phyloP scores from a whole-genome alignment of 1,140 invertebrate genomes.

The Bombyx mandarina region DNA sequence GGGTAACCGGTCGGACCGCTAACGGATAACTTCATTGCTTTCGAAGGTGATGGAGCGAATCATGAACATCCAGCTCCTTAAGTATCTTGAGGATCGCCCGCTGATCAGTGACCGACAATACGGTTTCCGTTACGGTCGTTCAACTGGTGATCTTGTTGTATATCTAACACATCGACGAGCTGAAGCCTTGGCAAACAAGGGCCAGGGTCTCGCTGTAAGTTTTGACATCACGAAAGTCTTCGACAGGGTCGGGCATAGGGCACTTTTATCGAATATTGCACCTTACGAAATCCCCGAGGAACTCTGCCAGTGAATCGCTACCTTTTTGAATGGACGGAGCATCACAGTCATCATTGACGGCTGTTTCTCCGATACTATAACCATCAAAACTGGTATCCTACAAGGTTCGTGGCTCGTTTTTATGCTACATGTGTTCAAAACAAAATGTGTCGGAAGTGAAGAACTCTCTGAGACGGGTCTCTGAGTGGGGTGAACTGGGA shows the following conservation, averaged over 20 bases:
- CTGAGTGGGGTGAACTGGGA: no score
- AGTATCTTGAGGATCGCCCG: slow-evolving; percentile 12
- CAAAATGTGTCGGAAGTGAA: no score
- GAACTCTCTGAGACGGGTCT: no score
- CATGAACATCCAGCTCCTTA: slow-evolving; percentile 13
- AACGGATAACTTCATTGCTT: not conserved
- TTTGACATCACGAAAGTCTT: slow-evolving; percentile 1
- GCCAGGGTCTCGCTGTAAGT: not conserved
- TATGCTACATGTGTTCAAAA: no score
- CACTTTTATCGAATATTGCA: no score
- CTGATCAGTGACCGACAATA: slow-evolving; percentile 12
- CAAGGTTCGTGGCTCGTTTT: no score
- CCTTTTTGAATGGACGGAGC: no score
- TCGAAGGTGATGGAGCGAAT: slow-evolving; percentile 16
- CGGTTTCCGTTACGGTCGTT: slow-evolving; percentile 22
- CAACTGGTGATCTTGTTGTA: slow-evolving; percentile 5
- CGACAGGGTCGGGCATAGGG: not conserved
- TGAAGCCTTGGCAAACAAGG: not conserved
- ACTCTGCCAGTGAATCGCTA: no score
- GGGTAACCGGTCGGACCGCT: not conserved
- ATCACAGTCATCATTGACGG: no score
- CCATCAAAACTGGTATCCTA: no score
- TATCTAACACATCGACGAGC: not conserved
- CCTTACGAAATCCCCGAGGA: no score
- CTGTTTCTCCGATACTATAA: no score